Evolutionary conservation across 2,797 vertebrate species (phyloP).

Genomic region (Salarias fasciatus): DNA sequence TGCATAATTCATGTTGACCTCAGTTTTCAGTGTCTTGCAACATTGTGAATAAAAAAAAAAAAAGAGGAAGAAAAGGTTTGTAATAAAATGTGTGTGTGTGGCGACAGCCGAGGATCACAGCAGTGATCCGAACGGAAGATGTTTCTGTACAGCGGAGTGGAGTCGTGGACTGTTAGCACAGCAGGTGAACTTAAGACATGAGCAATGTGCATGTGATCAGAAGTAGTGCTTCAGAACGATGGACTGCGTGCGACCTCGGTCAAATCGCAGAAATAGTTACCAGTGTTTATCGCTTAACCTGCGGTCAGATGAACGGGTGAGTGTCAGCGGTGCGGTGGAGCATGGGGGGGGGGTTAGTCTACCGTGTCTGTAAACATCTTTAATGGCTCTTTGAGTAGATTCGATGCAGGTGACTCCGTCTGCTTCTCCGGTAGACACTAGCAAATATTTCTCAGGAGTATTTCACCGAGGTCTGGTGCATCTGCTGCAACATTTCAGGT

Average conservation of each 20-base stretch:
- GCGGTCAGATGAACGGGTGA: slow-evolving; percentile 43
- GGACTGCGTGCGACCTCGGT: slow-evolving; percentile 48
- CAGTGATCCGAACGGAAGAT: neutral
- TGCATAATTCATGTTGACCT: slow-evolving; percentile 41
- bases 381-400: slow-evolving; percentile 43
- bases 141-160: slow-evolving; percentile 51
- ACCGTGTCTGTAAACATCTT: slow-evolving; percentile 34
- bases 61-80: slow-evolving; percentile 5
- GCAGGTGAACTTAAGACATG: slow-evolving; percentile 54
- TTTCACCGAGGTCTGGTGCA: slow-evolving; percentile 61
- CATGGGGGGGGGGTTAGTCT: slow-evolving; percentile 1
- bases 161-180: slow-evolving; percentile 45
- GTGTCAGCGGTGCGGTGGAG: slow-evolving; percentile 47
- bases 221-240: slow-evolving; percentile 38
- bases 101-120: slow-evolving; percentile 34
- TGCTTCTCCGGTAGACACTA: slow-evolving; percentile 34
- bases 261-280: slow-evolving; percentile 62
- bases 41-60: slow-evolving; percentile 33
- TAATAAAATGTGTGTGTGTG: slow-evolving; percentile 25
- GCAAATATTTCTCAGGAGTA: slow-evolving; percentile 61
- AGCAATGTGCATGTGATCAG: slow-evolving; percentile 41
- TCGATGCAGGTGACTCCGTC: slow-evolving; percentile 48
- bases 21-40: slow-evolving; percentile 36
- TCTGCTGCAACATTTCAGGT: slow-evolving; percentile 78
- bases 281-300: slow-evolving; percentile 49